A percentile compares a stretch with the other conserved stretches of the same genome.
Evolutionary conservation across 2,113 vertebrate genomes (phyloP).

Genomic region (Cyphomyrus discorhynchus): DNA sequence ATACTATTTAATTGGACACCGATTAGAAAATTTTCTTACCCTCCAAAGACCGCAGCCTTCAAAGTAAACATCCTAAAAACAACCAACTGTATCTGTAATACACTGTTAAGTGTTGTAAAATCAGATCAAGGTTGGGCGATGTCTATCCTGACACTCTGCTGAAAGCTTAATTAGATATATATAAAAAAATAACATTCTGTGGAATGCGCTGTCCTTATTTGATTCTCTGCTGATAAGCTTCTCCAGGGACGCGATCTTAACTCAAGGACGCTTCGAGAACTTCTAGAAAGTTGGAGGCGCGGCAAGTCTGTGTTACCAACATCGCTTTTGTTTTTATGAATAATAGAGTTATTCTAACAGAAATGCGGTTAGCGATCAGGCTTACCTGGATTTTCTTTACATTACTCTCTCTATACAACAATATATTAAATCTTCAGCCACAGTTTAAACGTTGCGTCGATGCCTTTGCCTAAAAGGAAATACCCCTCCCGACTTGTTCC

Average conservation of each 20-base stretch:
- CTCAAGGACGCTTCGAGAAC: neutral
- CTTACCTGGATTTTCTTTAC: neutral
- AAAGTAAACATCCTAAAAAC: neutral
- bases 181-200: neutral
- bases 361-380: neutral
- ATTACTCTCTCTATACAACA: neutral
- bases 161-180: neutral
- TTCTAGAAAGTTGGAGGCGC: neutral
- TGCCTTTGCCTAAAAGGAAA: neutral
- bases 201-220: neutral
- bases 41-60: neutral
- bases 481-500: neutral
- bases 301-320: neutral
- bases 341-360: neutral
- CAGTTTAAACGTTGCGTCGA: neutral
- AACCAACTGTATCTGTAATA: neutral
- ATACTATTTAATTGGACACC: neutral
- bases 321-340: neutral
- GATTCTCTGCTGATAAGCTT: neutral
- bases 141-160: neutral
- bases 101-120: neutral
- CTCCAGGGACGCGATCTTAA: neutral
- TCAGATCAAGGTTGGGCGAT: neutral
- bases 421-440: neutral
- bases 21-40: neutral